phyloP scores from a whole-genome alignment of 2,113 vertebrate species.

The Emydura subglobosa region DNA sequence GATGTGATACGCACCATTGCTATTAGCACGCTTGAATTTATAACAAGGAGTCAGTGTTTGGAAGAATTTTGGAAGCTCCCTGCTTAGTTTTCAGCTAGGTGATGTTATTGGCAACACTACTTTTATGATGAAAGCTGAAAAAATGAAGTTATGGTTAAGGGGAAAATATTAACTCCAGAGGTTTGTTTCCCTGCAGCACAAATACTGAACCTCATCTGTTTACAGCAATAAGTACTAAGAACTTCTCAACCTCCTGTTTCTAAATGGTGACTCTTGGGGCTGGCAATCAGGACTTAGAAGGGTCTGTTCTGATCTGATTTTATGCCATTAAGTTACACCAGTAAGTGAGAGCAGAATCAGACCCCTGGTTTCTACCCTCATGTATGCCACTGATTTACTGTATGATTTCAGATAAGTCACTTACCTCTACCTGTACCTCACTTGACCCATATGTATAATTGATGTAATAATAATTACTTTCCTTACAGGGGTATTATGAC shows the following conservation, averaged over 20 bases:
- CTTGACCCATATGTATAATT: neutral
- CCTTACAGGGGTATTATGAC: neutral
- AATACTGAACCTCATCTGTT: conserved; percentile 17
- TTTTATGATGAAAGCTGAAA: conserved; percentile 70
- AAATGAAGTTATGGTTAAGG: conserved; percentile 54
- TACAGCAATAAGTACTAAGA: neutral
- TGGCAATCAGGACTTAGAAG: neutral
- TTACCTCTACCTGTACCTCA: neutral
- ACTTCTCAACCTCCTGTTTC: neutral
- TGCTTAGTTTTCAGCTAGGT: conserved; percentile 67
- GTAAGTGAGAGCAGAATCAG: neutral
- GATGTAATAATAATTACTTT: neutral
- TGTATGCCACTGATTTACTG: neutral
- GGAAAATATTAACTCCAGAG: conserved; percentile 63
- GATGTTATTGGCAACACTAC: conserved; percentile 48
- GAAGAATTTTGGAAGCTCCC: conserved; percentile 61
- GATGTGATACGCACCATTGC: conserved; percentile 68
- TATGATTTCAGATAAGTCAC: neutral
- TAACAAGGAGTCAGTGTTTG: conserved; percentile 75
- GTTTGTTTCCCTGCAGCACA: neutral
- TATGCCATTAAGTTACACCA: neutral
- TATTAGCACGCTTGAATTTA: conserved; percentile 66
- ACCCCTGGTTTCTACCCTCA: neutral
- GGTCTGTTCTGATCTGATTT: conserved; percentile 17
- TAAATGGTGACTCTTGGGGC: neutral